Evolutionary conservation across 2,797 vertebrate genomes (phyloP).

Genomic region (Lycodopsis pacificus): DNA sequence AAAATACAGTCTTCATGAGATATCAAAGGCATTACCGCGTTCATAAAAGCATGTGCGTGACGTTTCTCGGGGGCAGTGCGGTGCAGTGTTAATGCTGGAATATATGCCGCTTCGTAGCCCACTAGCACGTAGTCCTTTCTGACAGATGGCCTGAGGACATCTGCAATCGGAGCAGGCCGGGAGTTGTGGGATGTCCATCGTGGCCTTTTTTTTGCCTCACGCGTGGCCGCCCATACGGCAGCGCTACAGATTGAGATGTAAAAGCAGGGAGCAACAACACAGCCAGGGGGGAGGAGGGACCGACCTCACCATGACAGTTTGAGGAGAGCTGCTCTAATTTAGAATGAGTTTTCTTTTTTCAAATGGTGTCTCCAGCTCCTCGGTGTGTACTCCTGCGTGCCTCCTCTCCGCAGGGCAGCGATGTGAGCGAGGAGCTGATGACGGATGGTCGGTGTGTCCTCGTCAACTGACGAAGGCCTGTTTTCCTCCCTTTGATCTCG

Average conservation of each 20-base stretch:
- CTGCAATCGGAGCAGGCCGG: slow-evolving; percentile 59
- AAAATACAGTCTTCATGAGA: slow-evolving; percentile 28
- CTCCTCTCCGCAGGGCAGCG: slow-evolving; percentile 25
- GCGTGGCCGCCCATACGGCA: slow-evolving; percentile 6
- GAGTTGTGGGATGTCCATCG: slow-evolving; percentile 58
- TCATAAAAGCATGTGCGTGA: slow-evolving; percentile 28
- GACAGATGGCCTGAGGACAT: slow-evolving; percentile 72
- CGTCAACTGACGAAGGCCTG: slow-evolving; percentile 13
- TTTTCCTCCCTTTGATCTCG: slow-evolving; percentile 19
- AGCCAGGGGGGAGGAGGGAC: slow-evolving; percentile 33
- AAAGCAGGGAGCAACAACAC: slow-evolving; percentile 26
- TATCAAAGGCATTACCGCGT: slow-evolving; percentile 47
- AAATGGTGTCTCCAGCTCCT: slow-evolving; percentile 9
- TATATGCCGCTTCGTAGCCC: slow-evolving; percentile 51
- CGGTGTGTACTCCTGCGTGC: not conserved
- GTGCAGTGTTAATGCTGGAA: slow-evolving; percentile 35
- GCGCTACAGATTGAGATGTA: slow-evolving; percentile 56
- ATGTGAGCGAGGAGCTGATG: slow-evolving; percentile 55
- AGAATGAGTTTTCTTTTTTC: not conserved
- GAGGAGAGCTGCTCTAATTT: slow-evolving; percentile 18
- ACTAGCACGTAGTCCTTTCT: slow-evolving; percentile 38
- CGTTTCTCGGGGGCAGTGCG: slow-evolving; percentile 12
- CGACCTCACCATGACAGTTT: slow-evolving; percentile 45
- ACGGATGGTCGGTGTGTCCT: slow-evolving; percentile 60
- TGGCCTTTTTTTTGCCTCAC: slow-evolving; percentile 39